Conservation (phyloP, 2,113 vertebrate species). For the Saguinus midas region DNA sequence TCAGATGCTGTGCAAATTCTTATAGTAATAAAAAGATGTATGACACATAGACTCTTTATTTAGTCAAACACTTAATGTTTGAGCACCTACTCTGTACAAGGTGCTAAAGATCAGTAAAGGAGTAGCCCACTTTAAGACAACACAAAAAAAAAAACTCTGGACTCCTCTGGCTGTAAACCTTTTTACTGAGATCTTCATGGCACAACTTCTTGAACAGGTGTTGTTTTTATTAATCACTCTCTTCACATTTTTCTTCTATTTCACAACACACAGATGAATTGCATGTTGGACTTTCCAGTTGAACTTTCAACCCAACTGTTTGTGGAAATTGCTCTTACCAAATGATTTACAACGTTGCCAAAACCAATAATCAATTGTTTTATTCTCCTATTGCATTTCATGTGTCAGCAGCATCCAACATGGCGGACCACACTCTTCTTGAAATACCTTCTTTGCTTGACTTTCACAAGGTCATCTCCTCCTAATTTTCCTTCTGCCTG, state of each 20-base stretch:
- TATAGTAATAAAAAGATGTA: neutral
- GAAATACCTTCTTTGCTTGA: neutral
- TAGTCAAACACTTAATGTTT: neutral
- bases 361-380: neutral
- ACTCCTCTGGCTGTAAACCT: neutral
- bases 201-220: neutral
- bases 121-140: neutral
- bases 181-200: neutral
- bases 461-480: neutral
- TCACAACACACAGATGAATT: neutral
- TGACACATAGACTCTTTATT: neutral
- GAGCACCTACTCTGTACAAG: neutral
- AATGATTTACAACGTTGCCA: neutral
- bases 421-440: neutral
- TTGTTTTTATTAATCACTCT: neutral
- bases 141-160: neutral
- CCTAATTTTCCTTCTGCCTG: no score
- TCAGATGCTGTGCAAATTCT: neutral
- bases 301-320: neutral
- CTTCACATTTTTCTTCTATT: neutral
- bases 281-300: neutral
- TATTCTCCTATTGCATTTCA: neutral
- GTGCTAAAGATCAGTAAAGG: neutral
- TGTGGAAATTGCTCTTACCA: neutral
- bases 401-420: neutral